These are phyloP conservation scores for Heteropelma amictum DNA, from an alignment of 2,888 invertebrate genomes.

Conservation along the genomic window DNA sequence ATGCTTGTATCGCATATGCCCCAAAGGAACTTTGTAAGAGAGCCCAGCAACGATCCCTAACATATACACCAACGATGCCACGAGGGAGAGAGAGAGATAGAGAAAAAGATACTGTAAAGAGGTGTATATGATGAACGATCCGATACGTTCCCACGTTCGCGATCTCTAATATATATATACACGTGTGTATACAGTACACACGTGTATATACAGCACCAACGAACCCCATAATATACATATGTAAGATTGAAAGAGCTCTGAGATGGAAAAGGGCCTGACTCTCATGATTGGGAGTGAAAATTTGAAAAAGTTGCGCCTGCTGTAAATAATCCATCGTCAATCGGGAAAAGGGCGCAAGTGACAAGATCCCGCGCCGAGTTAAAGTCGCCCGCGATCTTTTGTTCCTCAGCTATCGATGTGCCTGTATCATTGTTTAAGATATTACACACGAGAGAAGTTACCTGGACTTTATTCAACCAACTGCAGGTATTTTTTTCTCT, in stretches of 20 bases:
- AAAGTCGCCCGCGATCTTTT: background rate
- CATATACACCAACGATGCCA: conserved; percentile 20
- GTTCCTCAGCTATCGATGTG: conserved; percentile 3
- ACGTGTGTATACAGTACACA: background rate
- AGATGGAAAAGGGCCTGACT: background rate
- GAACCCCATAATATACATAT: conserved; percentile 5
- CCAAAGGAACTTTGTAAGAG: conserved; percentile 49
- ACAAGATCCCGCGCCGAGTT: background rate
- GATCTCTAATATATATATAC: conserved; percentile 57
- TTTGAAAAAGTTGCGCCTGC: background rate
- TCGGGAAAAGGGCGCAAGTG: background rate
- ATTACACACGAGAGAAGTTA: conserved; percentile 33
- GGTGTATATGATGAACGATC: conserved; percentile 71
- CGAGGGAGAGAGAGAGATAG: conserved; percentile 19
- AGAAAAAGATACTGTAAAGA: conserved; percentile 12
- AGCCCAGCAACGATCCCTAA: conserved; percentile 39
- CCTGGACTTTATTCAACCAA: conserved; percentile 2
- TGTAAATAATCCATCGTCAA: background rate
- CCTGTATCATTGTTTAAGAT: conserved; percentile 14
- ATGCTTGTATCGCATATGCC: conserved; percentile 41
- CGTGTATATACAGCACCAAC: conserved; percentile 15
- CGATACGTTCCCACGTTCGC: conserved; percentile 75
- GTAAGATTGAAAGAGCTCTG: background rate
- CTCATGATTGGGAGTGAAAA: background rate
- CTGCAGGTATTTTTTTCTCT: conserved; percentile 27